Conservation (phyloP, 1,140 invertebrate genomes). For the Nautilus pompilius region DNA sequence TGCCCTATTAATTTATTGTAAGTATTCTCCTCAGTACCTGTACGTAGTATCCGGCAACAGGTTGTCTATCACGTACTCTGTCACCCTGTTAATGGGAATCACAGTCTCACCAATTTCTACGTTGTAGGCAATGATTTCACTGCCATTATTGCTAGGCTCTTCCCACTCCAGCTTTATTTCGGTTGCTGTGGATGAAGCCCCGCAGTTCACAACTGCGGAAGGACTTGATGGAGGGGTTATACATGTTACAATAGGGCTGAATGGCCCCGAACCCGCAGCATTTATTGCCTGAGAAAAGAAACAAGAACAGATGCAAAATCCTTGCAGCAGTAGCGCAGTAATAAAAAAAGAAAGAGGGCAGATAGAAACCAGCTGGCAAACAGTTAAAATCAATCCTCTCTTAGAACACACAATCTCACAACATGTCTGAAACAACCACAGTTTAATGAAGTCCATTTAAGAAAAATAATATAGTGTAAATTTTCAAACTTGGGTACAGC, state of each 20-base stretch:
- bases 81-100: conserved; percentile 32
- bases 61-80: conserved; percentile 54
- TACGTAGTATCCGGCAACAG: conserved; percentile 62
- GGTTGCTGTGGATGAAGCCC: conserved; percentile 63
- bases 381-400: too few species aligned
- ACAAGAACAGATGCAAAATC: neutral
- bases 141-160: conserved; percentile 65
- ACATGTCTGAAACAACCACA: too few species aligned
- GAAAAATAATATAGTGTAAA: too few species aligned
- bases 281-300: conserved; percentile 46
- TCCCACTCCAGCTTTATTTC: conserved; percentile 71
- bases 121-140: conserved; percentile 70
- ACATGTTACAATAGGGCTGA: conserved; percentile 37
- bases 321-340: too few species aligned
- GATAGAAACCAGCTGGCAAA: too few species aligned
- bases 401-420: too few species aligned
- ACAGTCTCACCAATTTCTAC: conserved; percentile 67
- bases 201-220: conserved; percentile 57
- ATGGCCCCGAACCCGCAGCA: conserved; percentile 48
- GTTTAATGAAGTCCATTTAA: too few species aligned
- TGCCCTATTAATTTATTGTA: too few species aligned
- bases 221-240: conserved; percentile 50
- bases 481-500: too few species aligned
- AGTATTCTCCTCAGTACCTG: too few species aligned
- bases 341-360: too few species aligned